Evolutionary conservation across 2,888 invertebrate genomes (phyloP).

Genomic region (Mesorhabditis sp.): DNA sequence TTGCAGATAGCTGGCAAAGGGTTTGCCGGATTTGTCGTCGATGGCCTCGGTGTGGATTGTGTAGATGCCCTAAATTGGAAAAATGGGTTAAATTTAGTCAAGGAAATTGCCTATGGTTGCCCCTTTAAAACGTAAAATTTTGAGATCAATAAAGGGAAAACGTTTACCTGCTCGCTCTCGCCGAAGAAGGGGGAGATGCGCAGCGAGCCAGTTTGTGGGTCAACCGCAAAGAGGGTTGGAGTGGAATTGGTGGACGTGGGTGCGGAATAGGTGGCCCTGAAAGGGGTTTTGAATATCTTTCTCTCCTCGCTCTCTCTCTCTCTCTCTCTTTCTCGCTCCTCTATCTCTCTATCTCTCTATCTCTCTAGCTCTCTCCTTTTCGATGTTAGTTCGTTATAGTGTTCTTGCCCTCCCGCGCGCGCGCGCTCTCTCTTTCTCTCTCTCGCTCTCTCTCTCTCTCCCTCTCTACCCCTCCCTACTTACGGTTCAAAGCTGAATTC

Average conservation of each 20-base stretch:
- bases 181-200: neutral
- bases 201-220: neutral
- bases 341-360: too few species aligned
- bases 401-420: too few species aligned
- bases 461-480: too few species aligned
- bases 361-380: too few species aligned
- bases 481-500: too few species aligned
- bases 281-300: neutral
- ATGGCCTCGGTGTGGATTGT: neutral
- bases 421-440: too few species aligned
- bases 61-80: neutral
- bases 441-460: too few species aligned
- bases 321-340: too few species aligned
- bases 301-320: too few species aligned
- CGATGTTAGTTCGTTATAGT: too few species aligned
- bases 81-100: neutral
- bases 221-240: neutral
- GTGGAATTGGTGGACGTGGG: neutral
- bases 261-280: neutral
- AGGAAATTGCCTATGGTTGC: neutral
- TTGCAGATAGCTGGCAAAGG: neutral
- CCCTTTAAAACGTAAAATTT: neutral
- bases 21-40: neutral
- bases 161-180: neutral
- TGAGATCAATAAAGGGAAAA: too few species aligned